Evolutionary conservation across 2,797 vertebrate species (phyloP).

Genomic region (Dryobates pubescens): DNA sequence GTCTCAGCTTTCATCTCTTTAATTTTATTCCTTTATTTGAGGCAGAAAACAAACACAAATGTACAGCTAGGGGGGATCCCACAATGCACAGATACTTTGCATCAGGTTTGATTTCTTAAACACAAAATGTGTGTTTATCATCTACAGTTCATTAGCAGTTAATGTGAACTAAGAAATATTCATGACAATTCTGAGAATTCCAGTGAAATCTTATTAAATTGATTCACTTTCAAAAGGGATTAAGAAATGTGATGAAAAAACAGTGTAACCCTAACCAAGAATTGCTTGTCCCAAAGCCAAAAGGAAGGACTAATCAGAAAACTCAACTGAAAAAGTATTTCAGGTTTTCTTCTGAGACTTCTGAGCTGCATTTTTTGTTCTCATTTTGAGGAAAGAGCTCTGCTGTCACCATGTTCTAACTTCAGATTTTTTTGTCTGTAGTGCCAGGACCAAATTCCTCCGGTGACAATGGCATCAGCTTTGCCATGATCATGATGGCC

Average conservation of each 20-base stretch:
- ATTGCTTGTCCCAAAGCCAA: neutral
- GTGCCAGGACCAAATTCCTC: slow-evolving; percentile 90
- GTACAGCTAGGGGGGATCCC: fast-evolving
- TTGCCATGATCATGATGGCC: slow-evolving; percentile 92
- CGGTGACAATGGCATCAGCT: slow-evolving; percentile 82
- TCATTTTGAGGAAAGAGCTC: neutral
- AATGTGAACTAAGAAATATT: neutral
- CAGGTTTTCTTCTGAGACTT: neutral
- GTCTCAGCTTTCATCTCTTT: neutral
- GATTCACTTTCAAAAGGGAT: neutral
- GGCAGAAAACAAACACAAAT: neutral
- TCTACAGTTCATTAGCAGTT: neutral
- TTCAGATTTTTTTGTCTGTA: slow-evolving; percentile 65
- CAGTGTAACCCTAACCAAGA: neutral
- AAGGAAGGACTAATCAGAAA: neutral
- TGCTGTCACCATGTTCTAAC: neutral
- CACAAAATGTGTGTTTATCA: neutral
- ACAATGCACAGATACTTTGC: neutral
- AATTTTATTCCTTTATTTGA: neutral
- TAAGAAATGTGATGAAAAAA: neutral
- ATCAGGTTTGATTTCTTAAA: neutral
- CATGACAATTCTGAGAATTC: neutral
- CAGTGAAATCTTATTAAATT: neutral
- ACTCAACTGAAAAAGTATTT: neutral
- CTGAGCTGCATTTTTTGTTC: neutral